Evolutionary conservation across 2,113 vertebrate genomes (phyloP), one percentile per base, ranked within the genome.

Genomic region (Leptobrachium leishanense): DNA sequence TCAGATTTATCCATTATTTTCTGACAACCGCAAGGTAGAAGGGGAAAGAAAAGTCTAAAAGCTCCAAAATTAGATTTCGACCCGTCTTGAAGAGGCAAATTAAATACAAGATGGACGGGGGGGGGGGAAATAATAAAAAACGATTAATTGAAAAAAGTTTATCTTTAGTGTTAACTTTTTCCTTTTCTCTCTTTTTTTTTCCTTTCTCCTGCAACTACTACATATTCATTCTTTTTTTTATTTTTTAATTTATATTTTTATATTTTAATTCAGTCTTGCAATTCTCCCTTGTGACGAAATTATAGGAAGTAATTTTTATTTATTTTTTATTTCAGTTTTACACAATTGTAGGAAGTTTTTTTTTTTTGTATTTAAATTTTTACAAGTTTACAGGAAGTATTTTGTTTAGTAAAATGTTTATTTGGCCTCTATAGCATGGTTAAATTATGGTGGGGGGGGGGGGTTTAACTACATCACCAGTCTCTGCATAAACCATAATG

Each of bases 1-100:
- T 73, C 70, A 65, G 63, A 73, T 79, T 54, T 79, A 15, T 72
- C 62, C 40, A 73, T 79, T 79, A 73, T 79, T 67, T 79, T 79
- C 50, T 73, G 63, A 79, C 70, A 79, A 73, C 70, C 55, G 70
- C 77, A 39, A 70, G 59, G 63, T 50, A 59, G 64, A 67, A 79
- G 42, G 57, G 73, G 40, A 40, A 67, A 73, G 41, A 55, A 73
- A 79, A 67, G 68, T 72, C 12, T 20, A 31, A 31, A 31, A 46
- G 76, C 76, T 62, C 40, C 64, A 57, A 72, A 65, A 79, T 79
- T 64, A 65, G 63, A 40, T 46, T 79, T 79, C 57, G 68, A 79
- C 68, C 76, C 68, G 62, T 79, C 57, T 71, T 12, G 2, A 50
- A 6, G 57, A 70, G 67, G 55, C 76, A n/a, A 55, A 5, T 11